A percentile compares a stretch with the other conserved stretches of the same genome.
phyloP scores from a whole-genome alignment of 2,113 vertebrate genomes.

The Donacobius atricapilla region DNA sequence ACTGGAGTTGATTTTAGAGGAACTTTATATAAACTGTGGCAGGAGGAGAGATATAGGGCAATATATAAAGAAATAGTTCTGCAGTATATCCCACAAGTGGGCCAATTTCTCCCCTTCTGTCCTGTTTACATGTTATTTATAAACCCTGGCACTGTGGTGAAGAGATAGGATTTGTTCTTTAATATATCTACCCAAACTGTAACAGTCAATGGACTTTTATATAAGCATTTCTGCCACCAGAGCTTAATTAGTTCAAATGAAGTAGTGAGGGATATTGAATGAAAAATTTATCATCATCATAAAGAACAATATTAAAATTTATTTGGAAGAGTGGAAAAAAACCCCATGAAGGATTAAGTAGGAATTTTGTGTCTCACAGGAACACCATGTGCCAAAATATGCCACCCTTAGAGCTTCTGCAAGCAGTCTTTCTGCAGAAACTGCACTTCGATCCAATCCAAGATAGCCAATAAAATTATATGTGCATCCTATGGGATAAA shows the following conservation, averaged over 20 bases:
- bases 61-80: not conserved
- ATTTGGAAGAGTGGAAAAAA: not conserved
- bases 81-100: not conserved
- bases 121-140: not conserved
- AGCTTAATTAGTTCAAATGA: not conserved
- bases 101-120: not conserved
- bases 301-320: not conserved
- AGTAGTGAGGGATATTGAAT: not conserved
- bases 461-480: not conserved
- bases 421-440: not conserved
- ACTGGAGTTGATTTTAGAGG: not conserved
- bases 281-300: not conserved
- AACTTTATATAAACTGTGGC: not conserved
- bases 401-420: not conserved
- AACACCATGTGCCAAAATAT: not conserved
- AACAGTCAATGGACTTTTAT: not conserved
- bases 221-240: not conserved
- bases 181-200: not conserved
- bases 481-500: not conserved
- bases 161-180: not conserved
- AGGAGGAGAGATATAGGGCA: not conserved
- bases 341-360: not conserved
- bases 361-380: not conserved
- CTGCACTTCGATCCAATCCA: not conserved
- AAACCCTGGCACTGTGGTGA: not conserved